Percentiles rank a stretch among this genome's conserved stretches.
These are phyloP conservation scores for Phytoseiulus persimilis DNA, from an alignment of 2,888 invertebrate species.

Conservation along the genomic window DNA sequence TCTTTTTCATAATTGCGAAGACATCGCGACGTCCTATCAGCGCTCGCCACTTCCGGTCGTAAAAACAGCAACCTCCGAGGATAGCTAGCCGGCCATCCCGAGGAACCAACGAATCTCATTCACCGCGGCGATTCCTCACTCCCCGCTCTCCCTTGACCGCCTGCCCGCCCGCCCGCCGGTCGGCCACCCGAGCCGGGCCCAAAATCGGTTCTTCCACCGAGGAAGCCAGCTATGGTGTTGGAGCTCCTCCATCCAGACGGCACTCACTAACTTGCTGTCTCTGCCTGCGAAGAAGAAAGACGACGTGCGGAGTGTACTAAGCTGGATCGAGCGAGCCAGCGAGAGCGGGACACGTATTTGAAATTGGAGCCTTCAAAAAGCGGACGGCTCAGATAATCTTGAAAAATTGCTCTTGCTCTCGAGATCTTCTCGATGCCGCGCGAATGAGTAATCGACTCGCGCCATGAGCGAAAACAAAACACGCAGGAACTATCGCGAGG, in stretches of 20 bases:
- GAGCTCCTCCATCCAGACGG: neutral
- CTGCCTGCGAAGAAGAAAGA: neutral
- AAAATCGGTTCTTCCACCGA: neutral
- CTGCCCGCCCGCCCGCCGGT: no score
- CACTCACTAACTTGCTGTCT: neutral
- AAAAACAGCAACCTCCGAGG: conserved; percentile 40
- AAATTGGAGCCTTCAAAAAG: conserved; percentile 5
- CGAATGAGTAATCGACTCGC: neutral
- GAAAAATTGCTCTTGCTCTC: neutral
- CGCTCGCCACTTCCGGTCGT: neutral
- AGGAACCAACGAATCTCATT: neutral
- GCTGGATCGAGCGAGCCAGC: neutral
- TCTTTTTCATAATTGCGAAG: neutral
- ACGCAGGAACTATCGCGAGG: neutral
- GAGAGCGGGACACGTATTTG: neutral
- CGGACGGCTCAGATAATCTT: neutral
- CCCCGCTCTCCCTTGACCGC: neutral
- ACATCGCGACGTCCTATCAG: neutral
- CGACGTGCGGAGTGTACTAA: neutral
- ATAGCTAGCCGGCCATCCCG: conserved; percentile 13
- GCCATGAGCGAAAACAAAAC: neutral
- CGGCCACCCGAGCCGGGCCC: neutral
- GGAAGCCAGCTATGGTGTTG: neutral
- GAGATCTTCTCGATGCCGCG: neutral
- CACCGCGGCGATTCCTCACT: neutral